A percentile compares a stretch with the other conserved stretches of the same genome.
Evolutionary conservation across 2,113 vertebrate genomes (phyloP).

Genomic region (Lichenostomus cassidix): DNA sequence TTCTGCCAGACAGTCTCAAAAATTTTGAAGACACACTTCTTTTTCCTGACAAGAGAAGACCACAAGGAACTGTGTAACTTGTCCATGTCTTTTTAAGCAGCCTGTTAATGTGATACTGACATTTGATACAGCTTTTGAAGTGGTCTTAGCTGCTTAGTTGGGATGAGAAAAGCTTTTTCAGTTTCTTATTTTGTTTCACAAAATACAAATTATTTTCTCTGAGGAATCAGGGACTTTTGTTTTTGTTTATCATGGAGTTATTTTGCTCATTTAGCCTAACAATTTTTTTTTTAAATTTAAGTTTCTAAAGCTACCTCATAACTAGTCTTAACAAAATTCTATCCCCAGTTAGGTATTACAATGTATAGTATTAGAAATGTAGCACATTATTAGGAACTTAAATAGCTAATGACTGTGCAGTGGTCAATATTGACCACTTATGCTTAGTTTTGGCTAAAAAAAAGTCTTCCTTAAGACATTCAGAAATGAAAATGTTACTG

Average conservation of each 20-base stretch:
- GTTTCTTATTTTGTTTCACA: not conserved
- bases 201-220: not conserved
- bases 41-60: not conserved
- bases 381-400: not conserved
- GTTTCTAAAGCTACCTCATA: not conserved
- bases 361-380: not conserved
- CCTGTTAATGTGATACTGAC: not conserved
- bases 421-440: not conserved
- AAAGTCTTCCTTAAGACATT: not conserved
- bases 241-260: not conserved
- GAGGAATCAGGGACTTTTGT: not conserved
- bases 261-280: not conserved
- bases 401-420: not conserved
- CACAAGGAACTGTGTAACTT: not conserved
- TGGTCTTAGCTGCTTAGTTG: not conserved
- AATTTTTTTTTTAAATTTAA: not conserved
- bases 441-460: not conserved
- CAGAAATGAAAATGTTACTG: not conserved
- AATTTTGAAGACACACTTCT: not conserved
- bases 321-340: not conserved
- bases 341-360: not conserved
- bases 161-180: not conserved
- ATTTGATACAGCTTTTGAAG: slow-evolving; percentile 11
- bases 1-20: not conserved
- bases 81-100: not conserved